Base-by-base conservation (phyloP, 2,797 vertebrate genomes). In the Sarcoramphus papa region DNA sequence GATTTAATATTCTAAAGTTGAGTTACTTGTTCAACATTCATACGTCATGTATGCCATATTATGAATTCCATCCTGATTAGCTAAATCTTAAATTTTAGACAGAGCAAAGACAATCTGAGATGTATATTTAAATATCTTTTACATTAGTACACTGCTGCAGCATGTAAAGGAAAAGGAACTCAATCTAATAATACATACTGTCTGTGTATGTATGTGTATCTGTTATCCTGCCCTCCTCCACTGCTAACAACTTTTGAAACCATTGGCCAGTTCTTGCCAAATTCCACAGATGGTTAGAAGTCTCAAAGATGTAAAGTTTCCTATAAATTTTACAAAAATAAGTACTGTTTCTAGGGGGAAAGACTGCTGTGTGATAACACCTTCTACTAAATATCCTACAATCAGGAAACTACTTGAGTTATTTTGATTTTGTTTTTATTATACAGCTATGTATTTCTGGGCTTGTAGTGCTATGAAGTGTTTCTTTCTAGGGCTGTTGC, bases 281-380 rank as follows among this genome's bases (percentile, higher is more conserved):
- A 48, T 88, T 95, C 69, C 65, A 78, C 95, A 97, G 93, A 95
- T 95, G 90, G 83, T 64, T 97, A 31, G 65, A 81, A 92, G 24
- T 54, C 85, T 88, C 65, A 88, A 75, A 83, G 50, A 95, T 90
- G 30, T 80, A 50, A 95, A 94, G 65, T 84, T 86, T 90, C 65
- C 83, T 92, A 35, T 88, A 50, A 48, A 27, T 77, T 83, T 79
- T 78, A 37, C 62, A 91, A 90, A 95, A 95, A 89, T 79, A 93
- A 83, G 14, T 88, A 54, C 79, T 68, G 37, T 80, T 93, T 94
- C 79, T 53, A 67, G 51, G 37, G 57, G 53, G 33, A 92, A 81
- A 84, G 68, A 77, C 50, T 93, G 40, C 65, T 78, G 69, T 95
- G 85, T 80, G 50, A 50, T 92, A 95, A 75, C 93, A 90, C 90